These are phyloP conservation scores for Drosophila pseudoananassae DNA, from an alignment of 1,140 invertebrate species.

Conservation along the genomic window DNA sequence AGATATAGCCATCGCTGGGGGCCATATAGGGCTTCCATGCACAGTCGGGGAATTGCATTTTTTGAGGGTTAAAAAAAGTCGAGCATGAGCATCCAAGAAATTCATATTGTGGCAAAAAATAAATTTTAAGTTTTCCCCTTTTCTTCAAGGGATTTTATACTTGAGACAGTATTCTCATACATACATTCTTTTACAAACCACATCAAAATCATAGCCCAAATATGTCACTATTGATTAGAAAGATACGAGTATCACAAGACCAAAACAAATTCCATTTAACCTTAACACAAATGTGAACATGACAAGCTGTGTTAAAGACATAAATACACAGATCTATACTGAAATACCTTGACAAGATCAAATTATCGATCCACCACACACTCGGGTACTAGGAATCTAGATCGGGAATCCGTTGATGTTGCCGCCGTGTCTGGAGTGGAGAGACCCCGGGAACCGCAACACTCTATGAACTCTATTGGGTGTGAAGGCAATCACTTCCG, in stretches of 20 bases:
- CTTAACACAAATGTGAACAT: conserved; percentile 57
- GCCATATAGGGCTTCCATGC: no score
- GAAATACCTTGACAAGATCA: conserved; percentile 66
- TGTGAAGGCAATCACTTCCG: conserved; percentile 81
- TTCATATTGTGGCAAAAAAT: no score
- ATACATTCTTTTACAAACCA: conserved; percentile 5
- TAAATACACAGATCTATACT: conserved; percentile 23
- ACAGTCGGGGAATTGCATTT: no score
- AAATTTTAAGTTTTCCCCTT: no score
- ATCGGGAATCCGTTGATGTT: conserved; percentile 48
- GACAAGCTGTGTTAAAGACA: conserved; percentile 51
- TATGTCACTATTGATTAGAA: conserved; percentile 53
- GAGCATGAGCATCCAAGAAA: no score
- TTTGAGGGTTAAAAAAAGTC: no score
- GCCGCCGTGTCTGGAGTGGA: conserved; percentile 45
- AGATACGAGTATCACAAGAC: conserved; percentile 29
- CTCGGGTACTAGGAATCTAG: conserved; percentile 30
- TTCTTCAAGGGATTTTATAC: background rate
- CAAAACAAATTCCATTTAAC: conserved; percentile 64
- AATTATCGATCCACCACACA: conserved; percentile 52
- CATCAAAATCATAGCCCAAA: conserved; percentile 29
- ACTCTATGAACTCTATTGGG: conserved; percentile 42
- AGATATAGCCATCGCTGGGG: no score
- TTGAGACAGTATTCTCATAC: background rate
- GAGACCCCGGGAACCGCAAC: conserved; percentile 44